phyloP scores from a whole-genome alignment of 2,113 vertebrate species.

The Pseudorasbora parva region DNA sequence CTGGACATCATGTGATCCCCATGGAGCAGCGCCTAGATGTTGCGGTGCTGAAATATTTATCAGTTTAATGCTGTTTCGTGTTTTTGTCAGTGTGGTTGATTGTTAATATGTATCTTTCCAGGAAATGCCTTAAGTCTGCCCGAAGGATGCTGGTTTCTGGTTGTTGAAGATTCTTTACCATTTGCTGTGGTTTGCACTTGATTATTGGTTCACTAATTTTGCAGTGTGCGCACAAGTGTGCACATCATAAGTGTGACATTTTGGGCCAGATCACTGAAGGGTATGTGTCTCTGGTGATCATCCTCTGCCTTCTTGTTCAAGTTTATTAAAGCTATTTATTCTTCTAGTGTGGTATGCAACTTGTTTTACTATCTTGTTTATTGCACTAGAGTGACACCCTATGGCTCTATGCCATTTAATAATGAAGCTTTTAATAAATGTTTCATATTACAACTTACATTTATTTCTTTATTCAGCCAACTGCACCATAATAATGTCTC shows the following conservation, averaged over 20 bases:
- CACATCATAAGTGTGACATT: neutral
- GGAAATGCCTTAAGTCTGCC: neutral
- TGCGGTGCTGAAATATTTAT: conserved; percentile 2
- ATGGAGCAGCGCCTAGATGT: neutral
- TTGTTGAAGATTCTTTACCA: neutral
- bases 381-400: neutral
- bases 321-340: neutral
- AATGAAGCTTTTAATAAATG: neutral
- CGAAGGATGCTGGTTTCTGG: neutral
- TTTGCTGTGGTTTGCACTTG: neutral
- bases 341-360: neutral
- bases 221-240: neutral
- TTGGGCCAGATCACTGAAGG: neutral
- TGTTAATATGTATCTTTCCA: conserved; percentile 3
- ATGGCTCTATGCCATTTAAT: neutral
- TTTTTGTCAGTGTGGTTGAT: conserved; percentile 7
- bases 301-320: neutral
- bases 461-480: neutral
- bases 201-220: neutral
- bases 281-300: neutral
- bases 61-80: neutral
- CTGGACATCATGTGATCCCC: neutral
- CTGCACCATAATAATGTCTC: neutral
- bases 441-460: neutral
- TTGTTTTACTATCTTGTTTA: neutral